Conservation (phyloP, 1,140 invertebrate genomes). For the Aleiodes sp. region DNA sequence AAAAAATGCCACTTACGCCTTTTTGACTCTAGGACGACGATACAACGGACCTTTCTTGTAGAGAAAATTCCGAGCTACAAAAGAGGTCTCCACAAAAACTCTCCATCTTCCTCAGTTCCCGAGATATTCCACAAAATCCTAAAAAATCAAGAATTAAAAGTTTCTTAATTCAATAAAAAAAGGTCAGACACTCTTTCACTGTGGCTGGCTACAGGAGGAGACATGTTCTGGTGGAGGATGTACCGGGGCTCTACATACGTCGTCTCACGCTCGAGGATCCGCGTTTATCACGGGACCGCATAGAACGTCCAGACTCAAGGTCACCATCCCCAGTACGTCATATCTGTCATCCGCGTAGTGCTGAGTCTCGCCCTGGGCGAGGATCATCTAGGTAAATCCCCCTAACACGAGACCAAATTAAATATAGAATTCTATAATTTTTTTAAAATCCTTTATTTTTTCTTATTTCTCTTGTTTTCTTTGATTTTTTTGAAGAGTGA, state of each 20-base stretch:
- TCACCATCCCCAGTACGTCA: conserved; percentile 52
- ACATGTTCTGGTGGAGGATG: conserved; percentile 58
- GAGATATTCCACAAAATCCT: neutral
- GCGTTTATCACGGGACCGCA: conserved; percentile 41
- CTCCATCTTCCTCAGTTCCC: neutral
- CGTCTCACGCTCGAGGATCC: conserved; percentile 60
- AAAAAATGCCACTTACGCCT: no score
- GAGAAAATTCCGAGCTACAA: no score
- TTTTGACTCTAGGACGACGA: no score
- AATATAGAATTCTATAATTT: conserved; percentile 32
- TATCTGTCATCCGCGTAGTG: conserved; percentile 55
- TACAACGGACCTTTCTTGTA: no score
- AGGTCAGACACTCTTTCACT: conserved; percentile 15
- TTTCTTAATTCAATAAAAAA: neutral
- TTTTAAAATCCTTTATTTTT: no score
- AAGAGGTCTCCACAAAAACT: no score
- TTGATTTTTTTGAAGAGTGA: neutral
- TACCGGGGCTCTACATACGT: conserved; percentile 60
- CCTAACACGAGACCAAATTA: conserved; percentile 14
- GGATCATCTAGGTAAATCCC: conserved; percentile 52
- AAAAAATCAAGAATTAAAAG: neutral
- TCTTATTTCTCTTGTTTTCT: no score
- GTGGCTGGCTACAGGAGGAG: conserved; percentile 42
- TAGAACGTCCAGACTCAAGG: conserved; percentile 50
- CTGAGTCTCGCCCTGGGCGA: conserved; percentile 47